Evolutionary conservation across 2,888 invertebrate species (phyloP).

Genomic region (Xestobium rufovillosum): DNA sequence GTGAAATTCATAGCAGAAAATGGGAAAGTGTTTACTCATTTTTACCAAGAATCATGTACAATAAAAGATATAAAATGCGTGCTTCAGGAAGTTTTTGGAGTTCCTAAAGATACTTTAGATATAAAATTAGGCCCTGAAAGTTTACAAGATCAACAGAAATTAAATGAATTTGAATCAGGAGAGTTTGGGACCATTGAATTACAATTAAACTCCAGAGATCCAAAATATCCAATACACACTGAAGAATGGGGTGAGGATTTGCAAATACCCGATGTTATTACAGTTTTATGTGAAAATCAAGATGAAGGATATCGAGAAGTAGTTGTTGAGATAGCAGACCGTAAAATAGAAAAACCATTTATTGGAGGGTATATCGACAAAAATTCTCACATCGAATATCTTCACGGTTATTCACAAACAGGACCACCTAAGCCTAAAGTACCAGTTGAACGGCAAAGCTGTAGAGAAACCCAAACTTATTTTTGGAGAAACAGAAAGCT

Average conservation of each 20-base stretch:
- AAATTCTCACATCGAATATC: slow-evolving; percentile 61
- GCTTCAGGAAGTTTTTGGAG: slow-evolving; percentile 51
- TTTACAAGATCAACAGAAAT: slow-evolving; percentile 27
- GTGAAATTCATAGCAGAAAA: slow-evolving; percentile 28
- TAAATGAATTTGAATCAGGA: slow-evolving; percentile 23
- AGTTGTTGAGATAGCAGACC: slow-evolving; percentile 53
- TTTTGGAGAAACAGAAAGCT: slow-evolving; percentile 47
- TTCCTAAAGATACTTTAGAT: slow-evolving; percentile 45
- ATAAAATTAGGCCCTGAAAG: slow-evolving; percentile 44
- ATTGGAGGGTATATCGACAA: slow-evolving; percentile 74
- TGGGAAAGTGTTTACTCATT: slow-evolving; percentile 43
- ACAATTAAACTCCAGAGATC: slow-evolving; percentile 24
- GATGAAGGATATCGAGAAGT: slow-evolving; percentile 43
- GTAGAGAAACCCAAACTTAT: slow-evolving; percentile 60
- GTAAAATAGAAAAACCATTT: slow-evolving; percentile 63
- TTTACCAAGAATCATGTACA: slow-evolving; percentile 48
- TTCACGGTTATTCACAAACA: slow-evolving; percentile 80
- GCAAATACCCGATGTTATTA: slow-evolving; percentile 48
- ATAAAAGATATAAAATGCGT: slow-evolving; percentile 55
- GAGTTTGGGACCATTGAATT: slow-evolving; percentile 26
- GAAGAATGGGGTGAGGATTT: slow-evolving; percentile 29
- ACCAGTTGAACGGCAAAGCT: slow-evolving; percentile 47
- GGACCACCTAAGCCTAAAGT: slow-evolving; percentile 52
- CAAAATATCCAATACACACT: slow-evolving; percentile 30
- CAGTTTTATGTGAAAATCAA: slow-evolving; percentile 45